A percentile compares a stretch with the other conserved stretches of the same genome.
Evolutionary conservation across 30 jellyfish, hydroid and myxozoan genomes (phyloP).

Genomic region (Aurelia sp.): DNA sequence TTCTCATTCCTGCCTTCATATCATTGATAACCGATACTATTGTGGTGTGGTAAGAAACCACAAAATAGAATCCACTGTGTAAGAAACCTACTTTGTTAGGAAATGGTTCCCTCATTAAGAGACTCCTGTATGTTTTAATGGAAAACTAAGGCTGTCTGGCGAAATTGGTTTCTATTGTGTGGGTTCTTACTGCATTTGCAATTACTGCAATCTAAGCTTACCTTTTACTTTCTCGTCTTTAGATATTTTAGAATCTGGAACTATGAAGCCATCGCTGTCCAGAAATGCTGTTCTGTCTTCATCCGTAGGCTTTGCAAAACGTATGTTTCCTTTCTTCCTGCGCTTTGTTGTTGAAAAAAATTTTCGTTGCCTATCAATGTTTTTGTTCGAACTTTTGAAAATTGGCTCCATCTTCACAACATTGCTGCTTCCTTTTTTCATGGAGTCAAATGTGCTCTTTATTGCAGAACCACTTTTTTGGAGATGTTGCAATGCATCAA

Average conservation of each 20-base stretch:
- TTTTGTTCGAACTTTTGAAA: not conserved
- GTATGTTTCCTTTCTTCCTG: slow-evolving; percentile 18
- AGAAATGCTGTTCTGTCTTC: slow-evolving; percentile 1
- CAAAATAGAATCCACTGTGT: no score
- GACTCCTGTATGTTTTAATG: no score
- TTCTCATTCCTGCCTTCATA: no score
- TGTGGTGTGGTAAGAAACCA: no score
- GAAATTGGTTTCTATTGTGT: no score
- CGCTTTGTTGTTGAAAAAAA: slow-evolving; percentile 32
- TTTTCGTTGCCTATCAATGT: slow-evolving; percentile 15
- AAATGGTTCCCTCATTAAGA: no score
- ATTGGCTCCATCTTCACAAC: not conserved
- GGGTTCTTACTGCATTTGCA: no score
- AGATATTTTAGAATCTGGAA: not conserved
- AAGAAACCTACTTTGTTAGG: no score
- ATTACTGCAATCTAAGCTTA: no score
- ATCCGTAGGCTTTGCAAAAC: slow-evolving; percentile 38
- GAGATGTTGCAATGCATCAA: not conserved
- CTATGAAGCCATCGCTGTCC: not conserved
- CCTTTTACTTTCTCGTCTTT: no score
- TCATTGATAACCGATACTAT: no score
- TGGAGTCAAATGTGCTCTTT: slow-evolving; percentile 8
- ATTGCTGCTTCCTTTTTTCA: not conserved
- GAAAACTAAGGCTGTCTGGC: no score
- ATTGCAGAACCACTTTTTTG: slow-evolving; percentile 15